These are phyloP conservation scores for Amblyjoppa proteus DNA, from an alignment of 2,888 invertebrate genomes.

Conservation along the genomic window DNA sequence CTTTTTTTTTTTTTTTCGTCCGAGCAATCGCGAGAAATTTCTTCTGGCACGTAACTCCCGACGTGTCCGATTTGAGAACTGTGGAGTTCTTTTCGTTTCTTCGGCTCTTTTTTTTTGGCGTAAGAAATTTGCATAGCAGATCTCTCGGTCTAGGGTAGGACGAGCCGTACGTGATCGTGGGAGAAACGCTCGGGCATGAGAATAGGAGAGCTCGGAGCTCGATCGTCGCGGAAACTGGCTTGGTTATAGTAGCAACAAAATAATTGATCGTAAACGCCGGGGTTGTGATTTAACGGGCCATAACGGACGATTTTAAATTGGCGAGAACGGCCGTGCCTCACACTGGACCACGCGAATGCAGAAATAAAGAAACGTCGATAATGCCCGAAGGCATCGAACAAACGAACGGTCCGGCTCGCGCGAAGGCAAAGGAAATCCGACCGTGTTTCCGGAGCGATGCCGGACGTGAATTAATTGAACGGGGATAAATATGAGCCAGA, in stretches of 20 bases:
- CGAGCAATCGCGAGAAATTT: constrained; percentile 1
- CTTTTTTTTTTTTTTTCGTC: neutral
- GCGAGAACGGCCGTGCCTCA: neutral
- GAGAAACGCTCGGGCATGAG: neutral
- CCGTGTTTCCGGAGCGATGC: neutral
- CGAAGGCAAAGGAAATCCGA: neutral
- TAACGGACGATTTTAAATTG: constrained; percentile 30
- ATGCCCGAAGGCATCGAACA: constrained; percentile 15
- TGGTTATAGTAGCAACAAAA: constrained; percentile 12
- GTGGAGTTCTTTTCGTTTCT: neutral
- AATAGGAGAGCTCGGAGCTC: neutral
- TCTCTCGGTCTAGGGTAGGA: neutral
- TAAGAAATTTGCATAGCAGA: neutral
- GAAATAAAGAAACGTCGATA: constrained; percentile 5
- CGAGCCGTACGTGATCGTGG: neutral
- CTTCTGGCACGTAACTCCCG: neutral
- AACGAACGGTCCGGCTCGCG: neutral
- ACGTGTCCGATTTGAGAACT: neutral
- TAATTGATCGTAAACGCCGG: constrained; percentile 51
- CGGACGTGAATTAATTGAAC: neutral
- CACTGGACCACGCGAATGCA: neutral
- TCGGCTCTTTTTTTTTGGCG: neutral
- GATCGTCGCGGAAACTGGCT: neutral
- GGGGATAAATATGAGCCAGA: neutral
- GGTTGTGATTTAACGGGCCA: constrained; percentile 34